phyloP scores from a whole-genome alignment of 1,140 invertebrate genomes.

The Helicoverpa armigera region DNA sequence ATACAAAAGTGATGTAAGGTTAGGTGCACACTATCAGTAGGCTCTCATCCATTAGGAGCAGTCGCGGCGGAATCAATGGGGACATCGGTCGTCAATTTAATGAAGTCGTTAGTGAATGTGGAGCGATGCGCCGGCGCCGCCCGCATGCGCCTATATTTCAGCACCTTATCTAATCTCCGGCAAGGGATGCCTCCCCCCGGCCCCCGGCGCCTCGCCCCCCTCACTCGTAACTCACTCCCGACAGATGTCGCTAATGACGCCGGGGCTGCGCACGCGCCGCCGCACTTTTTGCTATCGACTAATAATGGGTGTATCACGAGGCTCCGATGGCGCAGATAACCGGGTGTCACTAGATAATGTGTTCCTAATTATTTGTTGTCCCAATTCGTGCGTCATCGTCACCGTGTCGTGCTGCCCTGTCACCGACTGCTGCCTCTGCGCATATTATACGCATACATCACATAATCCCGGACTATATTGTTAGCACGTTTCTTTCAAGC shows the following conservation, averaged over 20 bases:
- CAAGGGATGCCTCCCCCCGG: neutral
- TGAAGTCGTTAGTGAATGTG: neutral
- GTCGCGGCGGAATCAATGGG: neutral
- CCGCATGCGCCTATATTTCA: slow-evolving; percentile 7
- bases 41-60: neutral
- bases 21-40: neutral
- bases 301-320: slow-evolving; percentile 44
- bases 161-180: slow-evolving; percentile 20
- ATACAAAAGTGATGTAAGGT: neutral
- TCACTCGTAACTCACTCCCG: slow-evolving; percentile 1
- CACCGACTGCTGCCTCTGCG: neutral
- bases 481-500: too few species aligned
- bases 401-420: neutral
- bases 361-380: slow-evolving; percentile 41
- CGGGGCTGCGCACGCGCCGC: slow-evolving; percentile 42
- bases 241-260: slow-evolving; percentile 46
- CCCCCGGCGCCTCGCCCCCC: neutral
- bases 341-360: slow-evolving; percentile 24
- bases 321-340: slow-evolving; percentile 36
- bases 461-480: too few species aligned
- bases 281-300: slow-evolving; percentile 45
- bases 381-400: neutral
- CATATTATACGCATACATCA: too few species aligned
- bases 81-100: slow-evolving; percentile 5
- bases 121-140: neutral